phyloP scores from a whole-genome alignment of 2,797 vertebrate species.

The Crypturellus tataupa region DNA sequence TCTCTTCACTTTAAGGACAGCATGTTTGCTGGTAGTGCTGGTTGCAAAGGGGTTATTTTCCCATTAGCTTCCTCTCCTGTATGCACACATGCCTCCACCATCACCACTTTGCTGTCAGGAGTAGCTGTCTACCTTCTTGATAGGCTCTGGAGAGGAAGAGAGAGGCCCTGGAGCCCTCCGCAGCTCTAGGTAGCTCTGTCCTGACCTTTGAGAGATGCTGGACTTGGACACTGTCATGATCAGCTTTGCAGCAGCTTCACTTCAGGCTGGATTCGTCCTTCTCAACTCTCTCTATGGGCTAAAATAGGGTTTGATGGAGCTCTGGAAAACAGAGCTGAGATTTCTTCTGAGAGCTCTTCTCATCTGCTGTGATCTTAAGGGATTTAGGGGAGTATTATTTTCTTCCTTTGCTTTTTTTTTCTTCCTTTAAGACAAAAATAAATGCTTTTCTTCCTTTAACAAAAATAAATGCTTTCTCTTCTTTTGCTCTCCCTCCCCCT shows the following conservation, averaged over 20 bases:
- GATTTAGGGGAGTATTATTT: neutral
- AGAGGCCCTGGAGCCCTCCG: neutral
- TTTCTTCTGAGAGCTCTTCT: neutral
- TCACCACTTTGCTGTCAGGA: neutral
- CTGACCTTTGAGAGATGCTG: neutral
- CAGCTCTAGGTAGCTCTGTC: neutral
- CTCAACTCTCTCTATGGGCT: neutral
- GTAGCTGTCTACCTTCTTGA: neutral
- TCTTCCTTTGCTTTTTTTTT: neutral
- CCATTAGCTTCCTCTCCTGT: neutral
- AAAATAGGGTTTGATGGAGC: neutral
- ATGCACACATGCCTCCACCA: neutral
- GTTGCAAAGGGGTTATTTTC: too few relatives aligned
- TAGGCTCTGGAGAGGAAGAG: neutral
- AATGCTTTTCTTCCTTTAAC: conserved; percentile 38
- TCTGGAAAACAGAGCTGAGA: neutral
- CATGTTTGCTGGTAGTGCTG: too few relatives aligned
- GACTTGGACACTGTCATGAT: neutral
- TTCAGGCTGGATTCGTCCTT: neutral
- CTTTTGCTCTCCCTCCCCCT: neutral
- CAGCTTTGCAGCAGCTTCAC: neutral
- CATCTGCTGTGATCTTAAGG: neutral
- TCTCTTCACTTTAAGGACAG: too few relatives aligned
- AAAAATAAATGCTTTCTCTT: conserved; percentile 51
- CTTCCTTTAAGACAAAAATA: neutral